phyloP scores from a whole-genome alignment of 2,888 invertebrate genomes.

The Cephonodes hylas region DNA sequence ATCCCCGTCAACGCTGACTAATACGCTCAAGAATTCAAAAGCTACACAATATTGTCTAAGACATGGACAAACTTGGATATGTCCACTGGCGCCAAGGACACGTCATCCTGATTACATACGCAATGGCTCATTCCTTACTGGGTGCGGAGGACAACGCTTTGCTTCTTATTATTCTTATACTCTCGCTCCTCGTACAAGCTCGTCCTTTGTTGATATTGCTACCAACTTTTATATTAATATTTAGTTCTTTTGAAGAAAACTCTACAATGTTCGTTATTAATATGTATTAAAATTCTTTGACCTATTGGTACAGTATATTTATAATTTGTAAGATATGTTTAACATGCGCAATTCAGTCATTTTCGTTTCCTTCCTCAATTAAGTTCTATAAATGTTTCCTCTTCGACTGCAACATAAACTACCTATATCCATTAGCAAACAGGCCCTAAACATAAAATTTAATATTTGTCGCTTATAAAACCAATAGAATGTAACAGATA shows the following conservation, averaged over 20 bases:
- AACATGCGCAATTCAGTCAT: background rate
- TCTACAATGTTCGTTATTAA: background rate
- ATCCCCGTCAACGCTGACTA: conserved; percentile 48
- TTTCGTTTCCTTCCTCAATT: conserved; percentile 1
- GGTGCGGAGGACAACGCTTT: background rate
- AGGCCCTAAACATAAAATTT: too few relatives aligned
- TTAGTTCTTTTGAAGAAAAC: background rate
- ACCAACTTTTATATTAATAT: background rate
- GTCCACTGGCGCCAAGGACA: conserved; percentile 44
- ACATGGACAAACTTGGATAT: conserved; percentile 32
- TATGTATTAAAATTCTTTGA: background rate
- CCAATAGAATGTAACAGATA: too few relatives aligned
- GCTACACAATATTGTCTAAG: conserved; percentile 39
- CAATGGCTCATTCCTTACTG: conserved; percentile 9
- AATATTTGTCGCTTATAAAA: too few relatives aligned
- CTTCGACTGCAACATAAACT: background rate
- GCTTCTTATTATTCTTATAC: conserved; percentile 8
- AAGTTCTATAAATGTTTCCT: background rate
- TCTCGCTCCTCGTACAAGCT: background rate
- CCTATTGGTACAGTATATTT: background rate
- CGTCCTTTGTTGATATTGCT: background rate
- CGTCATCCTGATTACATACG: conserved; percentile 12
- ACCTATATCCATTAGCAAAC: background rate
- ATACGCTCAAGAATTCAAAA: conserved; percentile 42
- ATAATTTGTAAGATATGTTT: background rate